These are phyloP conservation scores for Myotis myotis DNA, from an alignment of 2,797 vertebrate genomes.

Conservation along the genomic window DNA sequence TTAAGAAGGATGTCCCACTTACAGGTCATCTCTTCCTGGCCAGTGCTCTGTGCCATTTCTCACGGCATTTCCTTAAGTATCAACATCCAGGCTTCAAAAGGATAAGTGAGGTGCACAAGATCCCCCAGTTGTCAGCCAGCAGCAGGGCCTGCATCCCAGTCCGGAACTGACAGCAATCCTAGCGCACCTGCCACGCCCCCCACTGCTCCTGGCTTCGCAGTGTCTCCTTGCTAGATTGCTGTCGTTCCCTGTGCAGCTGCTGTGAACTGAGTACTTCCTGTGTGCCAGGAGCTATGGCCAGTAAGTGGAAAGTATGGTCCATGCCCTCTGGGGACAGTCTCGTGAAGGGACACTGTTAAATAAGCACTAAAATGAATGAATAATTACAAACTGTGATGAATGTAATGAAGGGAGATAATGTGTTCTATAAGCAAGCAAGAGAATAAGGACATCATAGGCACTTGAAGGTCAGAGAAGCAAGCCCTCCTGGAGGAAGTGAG, in stretches of 20 bases:
- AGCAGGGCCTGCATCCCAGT: too few species aligned
- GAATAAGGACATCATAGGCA: neutral
- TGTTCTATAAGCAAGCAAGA: neutral
- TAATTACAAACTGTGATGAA: neutral
- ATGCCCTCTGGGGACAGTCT: neutral
- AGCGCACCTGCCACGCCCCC: fast-evolving
- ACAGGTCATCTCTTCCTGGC: neutral
- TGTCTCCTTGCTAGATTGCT: neutral
- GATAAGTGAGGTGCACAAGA: neutral
- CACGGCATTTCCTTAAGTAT: neutral
- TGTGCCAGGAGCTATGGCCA: neutral
- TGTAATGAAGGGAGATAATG: neutral
- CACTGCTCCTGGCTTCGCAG: neutral
- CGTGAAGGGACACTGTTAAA: neutral
- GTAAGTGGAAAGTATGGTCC: neutral
- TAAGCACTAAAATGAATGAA: neutral
- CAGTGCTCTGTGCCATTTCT: neutral
- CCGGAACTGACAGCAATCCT: fast-evolving
- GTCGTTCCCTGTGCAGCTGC: neutral
- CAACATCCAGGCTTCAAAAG: neutral
- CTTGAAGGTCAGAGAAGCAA: neutral
- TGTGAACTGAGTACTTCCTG: neutral
- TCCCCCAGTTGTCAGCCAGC: neutral
- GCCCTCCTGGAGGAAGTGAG: neutral
- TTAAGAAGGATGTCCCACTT: neutral